A percentile compares a stretch with the other conserved stretches of the same genome.
These are phyloP conservation scores for Hystrix cristata DNA, from an alignment of 2,113 vertebrate species.

Conservation along the genomic window DNA sequence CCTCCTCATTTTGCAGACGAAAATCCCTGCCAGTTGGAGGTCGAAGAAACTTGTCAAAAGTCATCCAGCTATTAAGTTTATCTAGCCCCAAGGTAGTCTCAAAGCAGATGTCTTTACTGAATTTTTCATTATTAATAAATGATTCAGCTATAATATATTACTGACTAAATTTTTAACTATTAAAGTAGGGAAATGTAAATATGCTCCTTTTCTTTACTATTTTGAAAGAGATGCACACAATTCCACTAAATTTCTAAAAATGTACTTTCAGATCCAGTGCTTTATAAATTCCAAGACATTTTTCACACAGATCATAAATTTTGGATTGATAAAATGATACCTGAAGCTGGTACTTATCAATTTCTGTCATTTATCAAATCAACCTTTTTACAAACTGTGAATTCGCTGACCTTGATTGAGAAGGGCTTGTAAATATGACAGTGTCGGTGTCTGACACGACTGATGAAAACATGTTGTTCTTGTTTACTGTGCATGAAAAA, in stretches of 20 bases:
- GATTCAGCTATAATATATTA: neutral
- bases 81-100: neutral
- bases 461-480: slow-evolving; percentile 69
- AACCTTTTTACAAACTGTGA: slow-evolving; percentile 47
- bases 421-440: slow-evolving; percentile 66
- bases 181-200: slow-evolving; percentile 1
- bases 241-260: neutral
- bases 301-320: slow-evolving; percentile 55
- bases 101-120: slow-evolving; percentile 4
- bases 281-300: slow-evolving; percentile 53
- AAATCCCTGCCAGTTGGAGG: neutral
- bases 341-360: slow-evolving; percentile 57
- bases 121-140: slow-evolving; percentile 38
- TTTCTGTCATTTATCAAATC: slow-evolving; percentile 65
- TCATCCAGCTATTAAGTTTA: neutral
- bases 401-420: slow-evolving; percentile 61
- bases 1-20: neutral
- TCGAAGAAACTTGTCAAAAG: slow-evolving; percentile 54
- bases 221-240: neutral
- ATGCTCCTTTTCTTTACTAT: neutral
- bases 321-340: slow-evolving; percentile 58
- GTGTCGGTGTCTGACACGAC: slow-evolving; percentile 62
- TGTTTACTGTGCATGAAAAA: slow-evolving; percentile 73
- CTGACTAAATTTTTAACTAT: neutral
- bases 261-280: neutral